Base-by-base conservation (phyloP, 2,888 invertebrate genomes). In the Philonicus albiceps region DNA sequence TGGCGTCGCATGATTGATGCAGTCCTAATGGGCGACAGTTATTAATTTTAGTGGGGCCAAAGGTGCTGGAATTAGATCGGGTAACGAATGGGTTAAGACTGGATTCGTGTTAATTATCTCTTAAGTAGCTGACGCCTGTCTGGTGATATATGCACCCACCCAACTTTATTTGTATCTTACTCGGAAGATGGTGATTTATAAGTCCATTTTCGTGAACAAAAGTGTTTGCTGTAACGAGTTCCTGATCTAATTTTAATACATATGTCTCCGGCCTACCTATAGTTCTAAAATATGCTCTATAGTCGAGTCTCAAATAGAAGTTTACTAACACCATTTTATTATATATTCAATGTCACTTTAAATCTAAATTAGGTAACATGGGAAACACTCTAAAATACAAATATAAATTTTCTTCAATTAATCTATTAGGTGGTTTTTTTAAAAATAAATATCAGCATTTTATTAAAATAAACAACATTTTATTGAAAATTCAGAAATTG, bases 1-100 rank as follows among this genome's bases (percentile, higher is more conserved):
- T 27, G 74, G 37, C 37, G 34, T 37, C 37, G 40, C 27, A 43
- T 78, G 78, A 78, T 78, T 78, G 78, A 78, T 78, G 78, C 8
- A 37, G 22, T 78, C 78, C 27, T 78, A 78, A 78, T 78, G 78
- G 43, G 43, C 43, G 78, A 78, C 43, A 43, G 78, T 78, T 78
- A 78, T 78, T 78, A 78, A 78, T 78, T 78, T 78, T 78, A 49
- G 27, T 27, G 19, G 78, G 43, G 78, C 40, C 40, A 78, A 78
- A 78, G 78, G 78, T 78, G 78, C 37, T 40, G 37, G 27, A 78
- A 78, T 78, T 78, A 78, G 78, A 34, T n/a, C 37, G 8, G 34
- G 13, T 64, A 27, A 74, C 31, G 73, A 74, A 74, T 34, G 74
- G 74, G 37, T 74, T 74, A 34, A 2, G 37, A 74, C 16, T 37